Conservation (phyloP, 2,113 vertebrate species). For the Sus scrofa region DNA sequence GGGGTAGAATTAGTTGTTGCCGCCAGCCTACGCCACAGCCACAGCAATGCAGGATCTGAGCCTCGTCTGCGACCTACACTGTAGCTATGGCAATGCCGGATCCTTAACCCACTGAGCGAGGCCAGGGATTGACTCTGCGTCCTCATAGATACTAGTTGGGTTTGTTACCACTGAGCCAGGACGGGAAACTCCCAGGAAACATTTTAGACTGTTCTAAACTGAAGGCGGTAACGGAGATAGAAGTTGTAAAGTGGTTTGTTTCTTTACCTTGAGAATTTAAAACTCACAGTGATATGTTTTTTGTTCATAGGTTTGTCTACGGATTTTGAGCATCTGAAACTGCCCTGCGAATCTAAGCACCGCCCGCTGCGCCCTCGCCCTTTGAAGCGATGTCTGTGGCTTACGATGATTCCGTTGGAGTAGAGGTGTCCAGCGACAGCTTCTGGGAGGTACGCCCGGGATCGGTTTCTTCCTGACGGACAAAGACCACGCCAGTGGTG, state of each 20-base stretch:
- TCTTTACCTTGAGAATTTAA: not conserved
- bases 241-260: not conserved
- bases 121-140: no score
- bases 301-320: slow-evolving; percentile 65
- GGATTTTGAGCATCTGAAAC: slow-evolving; percentile 76
- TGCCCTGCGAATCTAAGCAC: not conserved
- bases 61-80: no score
- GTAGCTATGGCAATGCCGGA: no score
- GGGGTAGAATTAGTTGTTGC: no score
- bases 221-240: not conserved
- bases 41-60: no score
- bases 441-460: slow-evolving; percentile 96
- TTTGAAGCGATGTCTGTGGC: slow-evolving; percentile 93
- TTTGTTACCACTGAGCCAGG: no score
- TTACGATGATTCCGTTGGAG: slow-evolving; percentile 93
- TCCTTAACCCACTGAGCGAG: no score
- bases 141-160: no score
- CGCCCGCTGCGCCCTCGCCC: not conserved
- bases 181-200: not conserved
- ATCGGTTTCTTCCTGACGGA: not conserved
- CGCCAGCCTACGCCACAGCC: no score
- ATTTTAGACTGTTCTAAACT: fast-evolving
- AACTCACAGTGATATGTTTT: not conserved
- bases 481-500: not conserved
- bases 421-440: slow-evolving; percentile 97